These are phyloP conservation scores for Plagiodera versicolora DNA, from an alignment of 2,888 invertebrate species.

Conservation along the genomic window DNA sequence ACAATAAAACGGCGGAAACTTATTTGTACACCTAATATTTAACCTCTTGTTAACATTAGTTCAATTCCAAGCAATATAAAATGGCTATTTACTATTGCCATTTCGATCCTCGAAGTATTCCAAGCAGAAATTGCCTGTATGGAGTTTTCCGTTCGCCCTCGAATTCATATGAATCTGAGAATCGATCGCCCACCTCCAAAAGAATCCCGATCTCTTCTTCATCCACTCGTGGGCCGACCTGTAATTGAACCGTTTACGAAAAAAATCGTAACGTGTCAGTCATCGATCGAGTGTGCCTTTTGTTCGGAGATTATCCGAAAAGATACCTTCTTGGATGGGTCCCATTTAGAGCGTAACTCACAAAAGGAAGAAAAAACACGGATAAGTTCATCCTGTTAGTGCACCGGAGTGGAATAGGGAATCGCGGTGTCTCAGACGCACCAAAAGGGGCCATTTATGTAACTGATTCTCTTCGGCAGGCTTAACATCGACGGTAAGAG, in stretches of 20 bases:
- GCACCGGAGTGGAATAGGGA: slow-evolving; percentile 49
- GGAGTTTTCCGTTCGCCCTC: neutral
- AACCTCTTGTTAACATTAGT: no score
- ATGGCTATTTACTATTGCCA: no score
- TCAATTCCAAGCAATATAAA: no score
- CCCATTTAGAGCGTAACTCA: slow-evolving; percentile 27
- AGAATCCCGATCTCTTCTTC: slow-evolving; percentile 3
- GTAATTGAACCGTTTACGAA: slow-evolving; percentile 22
- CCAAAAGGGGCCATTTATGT: slow-evolving; percentile 30
- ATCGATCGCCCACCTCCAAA: neutral
- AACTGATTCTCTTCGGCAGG: slow-evolving; percentile 24
- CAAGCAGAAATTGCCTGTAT: no score
- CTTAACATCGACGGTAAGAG: slow-evolving; percentile 9
- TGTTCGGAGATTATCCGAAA: slow-evolving; percentile 34
- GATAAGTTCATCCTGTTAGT: slow-evolving; percentile 50
- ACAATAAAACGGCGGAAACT: no score
- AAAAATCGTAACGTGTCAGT: slow-evolving; percentile 22
- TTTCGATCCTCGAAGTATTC: no score
- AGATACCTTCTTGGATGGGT: slow-evolving; percentile 29
- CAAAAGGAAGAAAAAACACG: slow-evolving; percentile 29
- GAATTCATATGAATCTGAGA: neutral
- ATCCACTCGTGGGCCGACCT: slow-evolving; percentile 7
- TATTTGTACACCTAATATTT: no score
- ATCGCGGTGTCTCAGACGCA: slow-evolving; percentile 38
- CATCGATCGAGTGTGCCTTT: slow-evolving; percentile 27